These are phyloP conservation scores for Drosophila longiperda DNA, from an alignment of 2,888 invertebrate genomes.

Conservation along the genomic window DNA sequence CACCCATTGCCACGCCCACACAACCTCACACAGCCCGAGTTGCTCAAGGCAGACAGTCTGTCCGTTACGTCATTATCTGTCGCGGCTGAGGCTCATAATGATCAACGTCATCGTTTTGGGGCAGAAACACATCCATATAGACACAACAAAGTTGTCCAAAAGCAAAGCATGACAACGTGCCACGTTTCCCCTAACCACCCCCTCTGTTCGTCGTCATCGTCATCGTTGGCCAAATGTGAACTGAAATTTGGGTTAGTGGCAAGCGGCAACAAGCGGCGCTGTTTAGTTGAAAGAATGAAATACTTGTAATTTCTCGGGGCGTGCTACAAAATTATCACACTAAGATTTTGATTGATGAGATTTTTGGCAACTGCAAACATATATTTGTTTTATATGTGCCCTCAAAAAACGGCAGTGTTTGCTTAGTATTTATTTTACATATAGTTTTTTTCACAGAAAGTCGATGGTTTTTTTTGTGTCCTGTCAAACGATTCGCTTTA, in stretches of 20 bases:
- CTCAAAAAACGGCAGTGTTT: slow-evolving; percentile 56
- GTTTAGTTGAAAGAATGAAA: slow-evolving; percentile 63
- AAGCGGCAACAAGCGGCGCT: slow-evolving; percentile 24
- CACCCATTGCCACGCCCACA: not conserved
- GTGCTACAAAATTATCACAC: slow-evolving; percentile 73
- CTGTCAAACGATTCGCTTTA: not conserved
- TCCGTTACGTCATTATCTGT: slow-evolving; percentile 64
- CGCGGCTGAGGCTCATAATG: slow-evolving; percentile 29
- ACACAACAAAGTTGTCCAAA: slow-evolving; percentile 63
- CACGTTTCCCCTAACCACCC: not conserved
- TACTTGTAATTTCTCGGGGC: slow-evolving; percentile 71
- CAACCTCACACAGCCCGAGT: not conserved
- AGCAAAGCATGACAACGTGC: slow-evolving; percentile 48
- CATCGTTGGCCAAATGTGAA: slow-evolving; percentile 52
- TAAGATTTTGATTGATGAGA: slow-evolving; percentile 75
- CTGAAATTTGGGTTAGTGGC: slow-evolving; percentile 74
- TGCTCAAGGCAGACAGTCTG: slow-evolving; percentile 46
- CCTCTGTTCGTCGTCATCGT: slow-evolving; percentile 6
- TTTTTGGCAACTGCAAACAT: slow-evolving; percentile 40
- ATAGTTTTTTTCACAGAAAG: slow-evolving; percentile 12
- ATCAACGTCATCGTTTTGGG: slow-evolving; percentile 59
- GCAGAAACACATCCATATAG: slow-evolving; percentile 56
- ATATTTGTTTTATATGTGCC: slow-evolving; percentile 28
- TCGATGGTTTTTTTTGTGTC: not conserved
- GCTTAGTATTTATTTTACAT: slow-evolving; percentile 62